Evolutionary conservation across 2,888 invertebrate species (phyloP).

Genomic region (Lutraria lutraria): DNA sequence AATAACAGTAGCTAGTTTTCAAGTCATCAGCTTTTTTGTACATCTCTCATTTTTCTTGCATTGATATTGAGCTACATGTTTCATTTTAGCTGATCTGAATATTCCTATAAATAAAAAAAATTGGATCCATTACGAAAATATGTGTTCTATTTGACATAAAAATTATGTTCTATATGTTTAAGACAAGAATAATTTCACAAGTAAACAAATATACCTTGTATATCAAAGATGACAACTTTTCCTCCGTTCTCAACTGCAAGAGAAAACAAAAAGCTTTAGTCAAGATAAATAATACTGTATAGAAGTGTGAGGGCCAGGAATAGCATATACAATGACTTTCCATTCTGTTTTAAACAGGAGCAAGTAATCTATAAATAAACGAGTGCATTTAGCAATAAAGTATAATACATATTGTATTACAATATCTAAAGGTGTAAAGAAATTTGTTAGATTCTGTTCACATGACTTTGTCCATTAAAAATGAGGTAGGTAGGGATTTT

Average conservation of each 20-base stretch:
- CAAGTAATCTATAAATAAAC: not conserved
- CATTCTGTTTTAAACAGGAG: not conserved
- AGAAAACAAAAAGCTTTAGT: not conserved
- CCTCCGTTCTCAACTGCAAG: constrained; percentile 27
- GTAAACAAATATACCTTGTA: not conserved
- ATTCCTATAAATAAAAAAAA: too few relatives aligned
- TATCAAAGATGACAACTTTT: constrained; percentile 16
- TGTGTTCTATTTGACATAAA: not conserved
- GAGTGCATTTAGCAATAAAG: not conserved
- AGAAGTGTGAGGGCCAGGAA: not conserved
- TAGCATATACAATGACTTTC: not conserved
- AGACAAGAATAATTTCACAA: not conserved
- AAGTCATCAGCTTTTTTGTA: too few relatives aligned
- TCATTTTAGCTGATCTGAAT: too few relatives aligned
- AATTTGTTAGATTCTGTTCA: too few relatives aligned
- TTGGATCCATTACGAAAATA: too few relatives aligned
- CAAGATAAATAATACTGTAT: not conserved
- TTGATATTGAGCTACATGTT: too few relatives aligned
- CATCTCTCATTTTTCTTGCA: too few relatives aligned
- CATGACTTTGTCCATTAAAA: too few relatives aligned
- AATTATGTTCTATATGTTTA: not conserved
- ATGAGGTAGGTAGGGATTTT: too few relatives aligned
- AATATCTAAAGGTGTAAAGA: too few relatives aligned
- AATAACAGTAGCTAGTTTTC: too few relatives aligned
- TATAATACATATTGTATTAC: not conserved